Base-by-base conservation (phyloP, 2,888 invertebrate genomes). In the Podabrus alpinus region DNA sequence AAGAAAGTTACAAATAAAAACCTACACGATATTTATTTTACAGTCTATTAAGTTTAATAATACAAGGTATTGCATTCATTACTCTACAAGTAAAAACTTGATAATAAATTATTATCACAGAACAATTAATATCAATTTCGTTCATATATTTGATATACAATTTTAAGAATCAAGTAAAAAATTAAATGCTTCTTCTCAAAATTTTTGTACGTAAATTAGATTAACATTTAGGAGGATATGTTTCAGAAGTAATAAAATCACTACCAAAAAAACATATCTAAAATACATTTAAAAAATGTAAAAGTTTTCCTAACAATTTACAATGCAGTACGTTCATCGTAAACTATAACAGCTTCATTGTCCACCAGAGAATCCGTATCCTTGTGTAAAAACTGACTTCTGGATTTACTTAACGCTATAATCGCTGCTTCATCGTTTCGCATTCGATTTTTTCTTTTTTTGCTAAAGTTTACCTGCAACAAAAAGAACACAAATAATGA, bases 371-470 rank as follows among this genome's bases (percentile, higher is more conserved):
- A 89, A 81, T 91, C 91, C 5, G 90, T 91, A 83, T 91, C 91
- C 79, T 89, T 89, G 81, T 89, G 88, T 77, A 89, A 84, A 82
- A 88, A 89, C 83, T 90, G 90, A 83, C 92, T 92, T 82, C 92
- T 90, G n/a, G 94, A 94, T 87, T 94, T 93, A 85, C 92, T 91
- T 78, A 94, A 89, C 16, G 95, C 95, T 84, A 94, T 94, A 72
- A 92, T 91, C 70, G 94, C 94, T 1, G 94, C 94, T 88, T 94
- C 94, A 84, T 94, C 93, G 86, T 92, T 94, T 79, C 93, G 90
- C 94, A 95, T 94, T 71, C 94, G 91, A 86, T 93, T 94, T 88
- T 93, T 93, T 84, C 94, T 91, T 85, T 94, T 94, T 86, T 93
- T 94, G 85, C 93, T 94, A 82, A 93, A 90, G 83, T 92, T 93